phyloP scores from a whole-genome alignment of 2,888 invertebrate species.

The Ypsolopha scabrella region DNA sequence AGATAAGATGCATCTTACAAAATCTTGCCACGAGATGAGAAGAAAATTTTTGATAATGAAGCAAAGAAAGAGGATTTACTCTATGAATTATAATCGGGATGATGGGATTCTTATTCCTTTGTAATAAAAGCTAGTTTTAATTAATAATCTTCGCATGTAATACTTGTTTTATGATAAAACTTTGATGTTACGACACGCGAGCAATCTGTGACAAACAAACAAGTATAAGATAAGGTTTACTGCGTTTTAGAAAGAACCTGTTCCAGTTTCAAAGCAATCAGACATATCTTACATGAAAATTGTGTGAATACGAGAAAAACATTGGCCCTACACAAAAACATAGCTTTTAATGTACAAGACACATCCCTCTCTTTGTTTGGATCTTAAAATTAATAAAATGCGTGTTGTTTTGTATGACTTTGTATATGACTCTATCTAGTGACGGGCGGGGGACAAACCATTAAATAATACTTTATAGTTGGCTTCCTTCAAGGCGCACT shows the following conservation, averaged over 20 bases:
- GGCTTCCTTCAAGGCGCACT: no score
- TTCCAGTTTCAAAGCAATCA: no score
- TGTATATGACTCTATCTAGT: no score
- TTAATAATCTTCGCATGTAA: not conserved
- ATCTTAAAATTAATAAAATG: not conserved
- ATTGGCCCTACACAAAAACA: not conserved
- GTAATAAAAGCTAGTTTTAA: no score
- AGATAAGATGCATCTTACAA: not conserved
- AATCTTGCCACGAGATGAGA: not conserved
- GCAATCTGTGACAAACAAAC: slow-evolving; percentile 1
- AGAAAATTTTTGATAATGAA: not conserved
- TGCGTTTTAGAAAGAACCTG: no score
- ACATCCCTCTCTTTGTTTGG: not conserved
- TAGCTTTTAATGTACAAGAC: not conserved
- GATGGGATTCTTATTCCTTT: no score
- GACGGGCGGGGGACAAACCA: no score
- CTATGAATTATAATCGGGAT: no score
- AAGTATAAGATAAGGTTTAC: not conserved
- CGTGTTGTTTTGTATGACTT: no score
- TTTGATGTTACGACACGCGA: slow-evolving; percentile 1
- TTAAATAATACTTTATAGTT: no score
- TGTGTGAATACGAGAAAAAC: no score
- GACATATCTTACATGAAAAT: no score
- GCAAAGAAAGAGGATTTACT: not conserved
- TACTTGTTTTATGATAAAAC: not conserved